Base-by-base conservation (phyloP, 2,113 vertebrate genomes). In the Sisor rabdophorus region DNA sequence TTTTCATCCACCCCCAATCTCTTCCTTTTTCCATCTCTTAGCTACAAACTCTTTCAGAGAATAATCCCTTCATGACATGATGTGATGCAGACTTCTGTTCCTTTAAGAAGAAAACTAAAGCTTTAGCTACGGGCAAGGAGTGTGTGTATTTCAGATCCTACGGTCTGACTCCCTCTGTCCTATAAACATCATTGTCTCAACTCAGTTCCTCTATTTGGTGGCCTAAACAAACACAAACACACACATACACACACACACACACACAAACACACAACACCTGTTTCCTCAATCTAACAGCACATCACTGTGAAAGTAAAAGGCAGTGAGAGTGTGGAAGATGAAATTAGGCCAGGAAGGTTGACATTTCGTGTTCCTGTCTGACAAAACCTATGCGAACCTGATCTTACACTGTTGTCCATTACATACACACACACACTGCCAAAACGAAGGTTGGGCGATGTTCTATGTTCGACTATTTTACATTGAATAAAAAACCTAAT, bases 41-140 rank as follows among this genome's bases (percentile, higher is more conserved):
- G 68, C 58, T 48, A 77, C 24, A 68, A 52, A 79, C 52, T 32
- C 60, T 79, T 79, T 71, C 26, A 64, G 63, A 77, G 10, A 65
- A 81, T 71, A 59, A 67, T 71, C 58, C 74, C 73, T 84, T 53
- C 70, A 82, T 63, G 70, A 74, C 70, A 63, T 36, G 32, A 63
- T 48, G 68, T 63, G 75, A 82, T 82, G 76, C 83, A 88, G 85
- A 52, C 71, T 81, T 73, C 32, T 69, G 69, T 64, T 50, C 71
- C 59, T 76, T 47, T 72, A 70, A 77, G 74, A 75, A 71, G 80
- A 78, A 78, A 75, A 74, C 71, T 32, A 52, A 30, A 50, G 58
- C 54, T 64, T 70, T 78, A 71, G 58, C 76, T 54, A 26, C 73
- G 82, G 77, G 73, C 75, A 52, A 75, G 44, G 28, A 61, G 74